Percentiles rank a stretch among this genome's conserved stretches.
Evolutionary conservation across 2,113 vertebrate genomes (phyloP).

Genomic region (Hemiscyllium ocellatum): DNA sequence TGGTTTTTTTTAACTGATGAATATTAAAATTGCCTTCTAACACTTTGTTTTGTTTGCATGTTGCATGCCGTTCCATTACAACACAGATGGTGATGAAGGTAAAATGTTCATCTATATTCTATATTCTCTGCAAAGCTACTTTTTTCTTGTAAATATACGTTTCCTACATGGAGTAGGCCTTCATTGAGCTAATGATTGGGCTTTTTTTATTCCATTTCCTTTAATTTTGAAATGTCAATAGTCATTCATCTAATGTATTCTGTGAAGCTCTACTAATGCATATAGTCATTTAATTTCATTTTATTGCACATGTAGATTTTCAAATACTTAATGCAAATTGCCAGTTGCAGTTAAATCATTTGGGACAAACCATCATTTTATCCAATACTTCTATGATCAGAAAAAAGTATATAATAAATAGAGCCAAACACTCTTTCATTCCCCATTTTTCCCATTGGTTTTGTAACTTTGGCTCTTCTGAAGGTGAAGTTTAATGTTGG

Average conservation of each 20-base stretch:
- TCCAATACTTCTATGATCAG: neutral
- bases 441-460: neutral
- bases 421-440: neutral
- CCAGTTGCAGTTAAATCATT: neutral
- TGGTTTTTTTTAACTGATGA: constrained; percentile 1
- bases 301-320: neutral
- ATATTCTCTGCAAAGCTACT: neutral
- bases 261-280: neutral
- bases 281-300: constrained; percentile 9
- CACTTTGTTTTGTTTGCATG: constrained; percentile 81
- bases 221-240: neutral
- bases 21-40: constrained; percentile 58
- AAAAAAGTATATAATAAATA: neutral
- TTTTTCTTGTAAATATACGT: neutral
- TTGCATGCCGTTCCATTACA: constrained; percentile 88
- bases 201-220: neutral
- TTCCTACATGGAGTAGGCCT: neutral
- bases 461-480: no score
- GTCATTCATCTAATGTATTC: constrained; percentile 1
- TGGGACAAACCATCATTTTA: neutral
- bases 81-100: constrained; percentile 90
- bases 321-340: constrained; percentile 23
- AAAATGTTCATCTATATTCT: constrained; percentile 48
- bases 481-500: neutral
- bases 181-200: neutral